These are phyloP conservation scores for Melipona beecheii DNA, from an alignment of 2,888 invertebrate species.

Conservation along the genomic window DNA sequence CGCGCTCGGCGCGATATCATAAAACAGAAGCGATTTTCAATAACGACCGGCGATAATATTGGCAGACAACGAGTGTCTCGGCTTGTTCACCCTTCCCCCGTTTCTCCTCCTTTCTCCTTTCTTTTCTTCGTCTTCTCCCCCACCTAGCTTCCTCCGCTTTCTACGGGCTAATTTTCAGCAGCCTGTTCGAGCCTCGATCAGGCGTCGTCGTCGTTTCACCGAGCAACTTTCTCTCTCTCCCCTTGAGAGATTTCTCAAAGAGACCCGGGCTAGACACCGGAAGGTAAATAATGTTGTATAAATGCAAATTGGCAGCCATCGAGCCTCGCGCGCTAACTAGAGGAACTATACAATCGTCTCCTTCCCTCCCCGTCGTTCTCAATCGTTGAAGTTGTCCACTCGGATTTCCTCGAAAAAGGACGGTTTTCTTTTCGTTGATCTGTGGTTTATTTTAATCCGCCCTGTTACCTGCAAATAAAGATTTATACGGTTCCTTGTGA, in stretches of 20 bases:
- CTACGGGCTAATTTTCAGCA: constrained; percentile 24
- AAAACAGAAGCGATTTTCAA: constrained; percentile 66
- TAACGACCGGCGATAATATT: constrained; percentile 59
- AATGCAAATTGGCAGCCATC: constrained; percentile 63
- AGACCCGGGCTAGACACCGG: constrained; percentile 35
- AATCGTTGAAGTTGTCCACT: background rate
- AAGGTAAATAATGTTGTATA: constrained; percentile 61
- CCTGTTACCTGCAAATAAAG: too few species aligned
- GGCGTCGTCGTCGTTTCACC: background rate
- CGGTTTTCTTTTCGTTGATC: too few species aligned
- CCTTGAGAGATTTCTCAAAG: constrained; percentile 24
- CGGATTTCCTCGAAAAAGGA: background rate
- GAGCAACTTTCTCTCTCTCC: background rate
- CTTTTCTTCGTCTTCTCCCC: background rate
- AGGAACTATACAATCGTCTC: constrained; percentile 58
- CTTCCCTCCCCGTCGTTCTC: background rate
- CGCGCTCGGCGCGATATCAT: constrained; percentile 53
- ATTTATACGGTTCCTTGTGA: too few species aligned
- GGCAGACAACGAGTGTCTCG: constrained; percentile 40
- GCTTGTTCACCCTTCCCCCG: background rate
- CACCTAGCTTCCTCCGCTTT: background rate
- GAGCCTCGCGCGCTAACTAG: constrained; percentile 39
- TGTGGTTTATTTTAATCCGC: background rate
- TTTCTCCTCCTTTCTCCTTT: background rate
- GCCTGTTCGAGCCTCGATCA: constrained; percentile 3